Evolutionary conservation across 2,113 vertebrate species (phyloP).

Genomic region (Perca fluviatilis): DNA sequence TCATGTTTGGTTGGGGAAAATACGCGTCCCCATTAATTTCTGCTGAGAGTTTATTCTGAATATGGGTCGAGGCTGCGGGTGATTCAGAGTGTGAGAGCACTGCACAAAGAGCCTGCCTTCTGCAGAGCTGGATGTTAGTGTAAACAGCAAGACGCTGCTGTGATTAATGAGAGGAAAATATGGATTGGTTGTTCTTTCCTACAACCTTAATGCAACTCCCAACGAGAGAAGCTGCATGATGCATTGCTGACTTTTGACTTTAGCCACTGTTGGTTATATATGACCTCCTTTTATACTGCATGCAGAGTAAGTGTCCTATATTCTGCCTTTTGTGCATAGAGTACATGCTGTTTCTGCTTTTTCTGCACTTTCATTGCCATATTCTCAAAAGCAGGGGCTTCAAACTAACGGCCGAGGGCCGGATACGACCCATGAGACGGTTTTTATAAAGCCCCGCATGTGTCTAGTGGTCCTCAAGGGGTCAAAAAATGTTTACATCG

Average conservation of each 20-base stretch:
- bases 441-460: no score
- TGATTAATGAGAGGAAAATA: not conserved
- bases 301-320: not conserved
- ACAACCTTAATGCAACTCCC: not conserved
- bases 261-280: constrained; percentile 5
- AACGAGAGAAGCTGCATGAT: not conserved
- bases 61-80: constrained; percentile 1
- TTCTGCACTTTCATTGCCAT: no score
- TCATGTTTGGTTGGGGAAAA: not conserved
- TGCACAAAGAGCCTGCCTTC: not conserved
- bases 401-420: no score
- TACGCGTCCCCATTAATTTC: constrained; percentile 1
- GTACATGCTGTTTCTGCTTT: not conserved
- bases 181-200: not conserved
- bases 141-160: not conserved
- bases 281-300: constrained; percentile 39
- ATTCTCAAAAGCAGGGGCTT: no score
- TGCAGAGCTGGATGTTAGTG: not conserved
- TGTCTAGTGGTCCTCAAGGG: no score
- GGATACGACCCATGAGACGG: no score
- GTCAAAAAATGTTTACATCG: no score
- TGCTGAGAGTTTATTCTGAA: constrained; percentile 12
- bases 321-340: not conserved
- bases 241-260: constrained; percentile 1
- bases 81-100: not conserved